phyloP scores from a whole-genome alignment of 1,140 invertebrate species.

The Drosophila paulistorum region DNA sequence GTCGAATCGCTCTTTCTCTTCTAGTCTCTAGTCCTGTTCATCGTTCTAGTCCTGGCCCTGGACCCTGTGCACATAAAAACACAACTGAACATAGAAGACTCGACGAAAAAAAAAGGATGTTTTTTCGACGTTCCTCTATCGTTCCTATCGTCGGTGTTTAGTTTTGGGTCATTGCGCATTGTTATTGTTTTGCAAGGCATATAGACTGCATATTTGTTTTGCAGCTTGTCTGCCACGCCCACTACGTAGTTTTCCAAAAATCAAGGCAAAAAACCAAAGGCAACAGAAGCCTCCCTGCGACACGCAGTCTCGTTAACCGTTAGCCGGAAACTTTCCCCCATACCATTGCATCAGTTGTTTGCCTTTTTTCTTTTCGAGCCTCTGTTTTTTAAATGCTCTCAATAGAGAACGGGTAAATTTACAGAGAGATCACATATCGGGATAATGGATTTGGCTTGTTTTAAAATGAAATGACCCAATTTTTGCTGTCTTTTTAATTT shows the following conservation, averaged over 20 bases:
- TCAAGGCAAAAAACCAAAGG: background rate
- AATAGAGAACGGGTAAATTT: background rate
- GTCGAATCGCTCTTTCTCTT: slow-evolving; percentile 47
- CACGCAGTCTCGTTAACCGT: slow-evolving; percentile 52
- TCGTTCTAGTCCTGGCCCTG: slow-evolving; percentile 21
- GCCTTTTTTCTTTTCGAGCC: slow-evolving; percentile 43
- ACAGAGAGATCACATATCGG: no score
- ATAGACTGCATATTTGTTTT: slow-evolving; percentile 69
- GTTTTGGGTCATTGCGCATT: slow-evolving; percentile 79
- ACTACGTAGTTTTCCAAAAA: background rate
- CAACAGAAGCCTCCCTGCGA: slow-evolving; percentile 22
- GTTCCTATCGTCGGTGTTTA: slow-evolving; percentile 62
- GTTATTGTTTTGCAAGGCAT: slow-evolving; percentile 71
- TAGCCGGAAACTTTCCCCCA: slow-evolving; percentile 38
- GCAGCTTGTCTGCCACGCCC: slow-evolving; percentile 34
- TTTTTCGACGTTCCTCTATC: slow-evolving; percentile 54
- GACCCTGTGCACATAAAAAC: slow-evolving; percentile 43
- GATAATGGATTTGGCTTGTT: no score
- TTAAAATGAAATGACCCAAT: no score
- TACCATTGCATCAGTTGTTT: slow-evolving; percentile 22
- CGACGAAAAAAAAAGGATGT: slow-evolving; percentile 42
- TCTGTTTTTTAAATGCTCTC: slow-evolving; percentile 30
- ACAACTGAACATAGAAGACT: slow-evolving; percentile 46
- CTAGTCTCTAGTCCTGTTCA: slow-evolving; percentile 16
- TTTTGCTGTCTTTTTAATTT: no score